These are phyloP conservation scores for Zoroaster sp. DNA, from an alignment of 53 echinoderm and acorn worm species.

Conservation along the genomic window DNA sequence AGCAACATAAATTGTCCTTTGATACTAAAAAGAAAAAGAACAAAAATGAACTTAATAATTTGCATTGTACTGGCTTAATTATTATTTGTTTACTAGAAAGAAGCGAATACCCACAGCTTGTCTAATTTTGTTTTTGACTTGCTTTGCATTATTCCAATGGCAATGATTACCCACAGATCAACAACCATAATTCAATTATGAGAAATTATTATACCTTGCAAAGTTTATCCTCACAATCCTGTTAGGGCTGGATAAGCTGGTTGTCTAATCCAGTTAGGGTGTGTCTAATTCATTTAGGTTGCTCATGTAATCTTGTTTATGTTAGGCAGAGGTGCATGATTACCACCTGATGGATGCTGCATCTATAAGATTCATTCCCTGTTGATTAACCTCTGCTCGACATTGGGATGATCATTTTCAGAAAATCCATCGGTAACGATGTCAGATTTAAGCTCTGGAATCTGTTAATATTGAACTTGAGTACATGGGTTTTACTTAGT, in stretches of 20 bases:
- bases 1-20: not conserved
- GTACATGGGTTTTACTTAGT: not conserved
- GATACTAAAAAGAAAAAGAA: not conserved
- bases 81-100: no score
- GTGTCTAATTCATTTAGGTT: not conserved
- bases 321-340: not conserved
- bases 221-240: constrained; percentile 5
- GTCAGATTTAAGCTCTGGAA: not conserved
- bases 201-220: not conserved
- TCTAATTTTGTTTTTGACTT: no score
- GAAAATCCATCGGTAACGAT: not conserved
- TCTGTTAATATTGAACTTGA: not conserved
- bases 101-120: no score
- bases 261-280: constrained; percentile 40
- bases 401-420: not conserved
- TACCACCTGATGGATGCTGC: constrained; percentile 9
- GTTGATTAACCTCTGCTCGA: not conserved
- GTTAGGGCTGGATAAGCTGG: constrained; percentile 15
- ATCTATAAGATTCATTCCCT: not conserved
- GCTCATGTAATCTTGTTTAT: constrained; percentile 8
- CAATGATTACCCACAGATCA: not conserved
- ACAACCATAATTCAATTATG: constrained; percentile 31
- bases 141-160: not conserved
- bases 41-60: no score
- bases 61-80: no score